phyloP scores from a whole-genome alignment of 2,888 invertebrate species.

The Callosobruchus maculatus region DNA sequence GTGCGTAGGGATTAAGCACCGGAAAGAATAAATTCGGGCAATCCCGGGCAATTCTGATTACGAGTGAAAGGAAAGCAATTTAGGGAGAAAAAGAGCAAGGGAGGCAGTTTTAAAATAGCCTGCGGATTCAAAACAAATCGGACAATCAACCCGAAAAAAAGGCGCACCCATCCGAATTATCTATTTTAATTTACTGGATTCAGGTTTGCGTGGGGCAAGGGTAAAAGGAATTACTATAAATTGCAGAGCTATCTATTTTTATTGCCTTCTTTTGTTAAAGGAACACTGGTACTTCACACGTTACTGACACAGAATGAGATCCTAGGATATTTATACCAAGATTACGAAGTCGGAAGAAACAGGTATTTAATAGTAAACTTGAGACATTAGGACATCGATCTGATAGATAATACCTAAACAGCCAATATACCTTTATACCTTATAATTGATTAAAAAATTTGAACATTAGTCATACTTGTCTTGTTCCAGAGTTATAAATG shows the following conservation, averaged over 20 bases:
- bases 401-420: too few species aligned
- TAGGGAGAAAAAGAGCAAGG: neutral
- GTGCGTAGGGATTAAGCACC: neutral
- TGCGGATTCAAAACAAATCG: neutral
- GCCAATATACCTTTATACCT: too few species aligned
- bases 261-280: neutral
- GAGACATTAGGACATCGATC: too few species aligned
- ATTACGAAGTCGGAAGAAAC: too few species aligned
- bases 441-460: too few species aligned
- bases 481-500: too few species aligned
- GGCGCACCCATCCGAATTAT: neutral
- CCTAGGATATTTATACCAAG: too few species aligned
- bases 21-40: neutral
- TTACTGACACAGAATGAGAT: too few species aligned
- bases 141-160: neutral
- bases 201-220: neutral
- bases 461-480: too few species aligned
- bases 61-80: neutral
- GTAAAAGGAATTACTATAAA: neutral
- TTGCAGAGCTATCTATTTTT: neutral
- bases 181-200: neutral
- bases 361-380: too few species aligned
- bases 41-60: neutral
- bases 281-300: neutral
- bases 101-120: neutral